These are phyloP conservation scores for Chaenodraco wilsoni DNA, from an alignment of 2,797 vertebrate species.

Conservation along the genomic window DNA sequence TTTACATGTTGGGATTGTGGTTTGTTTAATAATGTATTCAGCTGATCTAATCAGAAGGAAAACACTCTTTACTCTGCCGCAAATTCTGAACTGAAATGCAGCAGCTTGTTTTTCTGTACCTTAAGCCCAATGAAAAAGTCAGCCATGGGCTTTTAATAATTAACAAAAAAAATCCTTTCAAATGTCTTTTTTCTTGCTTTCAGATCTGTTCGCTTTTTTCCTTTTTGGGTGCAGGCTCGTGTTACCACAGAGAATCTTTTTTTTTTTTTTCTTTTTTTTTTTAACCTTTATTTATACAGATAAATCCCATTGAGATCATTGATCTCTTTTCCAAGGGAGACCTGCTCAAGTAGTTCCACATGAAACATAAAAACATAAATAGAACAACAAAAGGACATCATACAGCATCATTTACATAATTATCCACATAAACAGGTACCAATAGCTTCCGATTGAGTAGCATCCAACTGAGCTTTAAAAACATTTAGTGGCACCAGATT, in stretches of 20 bases:
- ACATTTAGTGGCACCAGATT: no score
- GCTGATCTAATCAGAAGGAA: background rate
- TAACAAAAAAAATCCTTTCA: slow-evolving; percentile 6
- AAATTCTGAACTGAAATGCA: slow-evolving; percentile 19
- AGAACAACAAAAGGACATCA: no score
- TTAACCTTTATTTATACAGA: no score
- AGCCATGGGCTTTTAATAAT: slow-evolving; percentile 10
- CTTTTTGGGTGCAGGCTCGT: background rate
- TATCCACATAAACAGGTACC: no score
- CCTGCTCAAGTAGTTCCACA: no score
- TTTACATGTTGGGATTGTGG: background rate
- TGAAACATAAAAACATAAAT: no score
- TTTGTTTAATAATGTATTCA: slow-evolving; percentile 12
- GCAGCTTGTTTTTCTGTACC: slow-evolving; percentile 16
- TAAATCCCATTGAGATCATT: no score
- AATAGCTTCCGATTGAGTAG: no score
- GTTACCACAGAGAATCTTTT: background rate
- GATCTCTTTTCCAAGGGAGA: no score
- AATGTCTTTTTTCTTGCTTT: slow-evolving; percentile 3
- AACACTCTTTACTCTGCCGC: slow-evolving; percentile 18
- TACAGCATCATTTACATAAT: no score
- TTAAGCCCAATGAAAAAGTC: slow-evolving; percentile 1
- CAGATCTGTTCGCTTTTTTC: background rate
- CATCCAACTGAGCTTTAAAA: no score
- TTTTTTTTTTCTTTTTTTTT: no score